Evolutionary conservation across 2,797 vertebrate genomes (phyloP).

Genomic region (Sitta carolinensis): DNA sequence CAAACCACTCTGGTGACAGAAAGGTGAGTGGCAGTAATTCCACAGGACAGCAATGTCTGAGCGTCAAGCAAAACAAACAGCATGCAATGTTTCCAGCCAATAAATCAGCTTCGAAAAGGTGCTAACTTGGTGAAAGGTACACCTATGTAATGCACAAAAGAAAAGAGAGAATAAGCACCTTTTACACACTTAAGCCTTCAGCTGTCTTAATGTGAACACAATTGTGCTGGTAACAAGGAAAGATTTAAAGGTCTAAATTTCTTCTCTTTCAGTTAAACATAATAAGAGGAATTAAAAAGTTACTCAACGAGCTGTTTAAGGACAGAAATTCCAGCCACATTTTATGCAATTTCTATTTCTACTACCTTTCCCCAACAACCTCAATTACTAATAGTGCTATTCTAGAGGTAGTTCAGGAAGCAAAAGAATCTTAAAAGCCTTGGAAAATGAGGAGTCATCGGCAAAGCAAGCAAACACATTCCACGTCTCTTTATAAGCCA

Average conservation of each 20-base stretch:
- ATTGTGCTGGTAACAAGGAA: not conserved
- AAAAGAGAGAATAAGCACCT: not conserved
- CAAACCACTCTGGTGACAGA: not conserved
- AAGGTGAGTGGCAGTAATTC: not conserved
- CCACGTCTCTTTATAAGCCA: not conserved
- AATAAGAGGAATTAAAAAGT: not conserved
- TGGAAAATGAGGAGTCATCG: not conserved
- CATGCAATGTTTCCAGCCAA: fast-evolving
- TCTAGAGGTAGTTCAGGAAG: not conserved
- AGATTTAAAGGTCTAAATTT: not conserved
- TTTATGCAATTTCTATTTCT: not conserved
- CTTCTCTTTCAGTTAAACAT: not conserved
- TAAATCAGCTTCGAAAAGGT: not conserved
- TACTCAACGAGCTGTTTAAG: not conserved
- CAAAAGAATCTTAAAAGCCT: not conserved
- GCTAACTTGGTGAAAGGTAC: not conserved
- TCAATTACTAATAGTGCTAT: not conserved
- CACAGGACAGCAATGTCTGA: not conserved
- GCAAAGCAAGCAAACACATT: not conserved
- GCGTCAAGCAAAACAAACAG: not conserved
- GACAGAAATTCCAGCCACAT: not conserved
- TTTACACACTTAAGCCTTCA: not conserved
- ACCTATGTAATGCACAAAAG: not conserved
- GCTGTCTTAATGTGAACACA: not conserved
- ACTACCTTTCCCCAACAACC: not conserved